Base-by-base conservation (phyloP, 2,888 invertebrate species). In the Ariolimax columbianus region DNA sequence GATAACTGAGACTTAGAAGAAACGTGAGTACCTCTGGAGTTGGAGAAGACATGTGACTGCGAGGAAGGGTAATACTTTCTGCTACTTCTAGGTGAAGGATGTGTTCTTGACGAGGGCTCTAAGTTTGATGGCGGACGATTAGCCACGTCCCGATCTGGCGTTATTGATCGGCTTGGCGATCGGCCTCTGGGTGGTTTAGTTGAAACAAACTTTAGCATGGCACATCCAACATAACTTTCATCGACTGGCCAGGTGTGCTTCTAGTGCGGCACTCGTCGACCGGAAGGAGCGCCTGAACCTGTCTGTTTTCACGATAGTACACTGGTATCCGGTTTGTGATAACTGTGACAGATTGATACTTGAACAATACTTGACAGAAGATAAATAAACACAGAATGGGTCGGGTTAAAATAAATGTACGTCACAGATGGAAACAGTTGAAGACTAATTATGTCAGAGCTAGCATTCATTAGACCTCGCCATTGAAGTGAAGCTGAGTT, bases 171-270 rank as follows among this genome's bases (percentile, higher is more conserved):
- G 81, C 85, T 85, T n/a, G 63, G 55, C 11, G 86, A 87, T 30
- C 83, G 82, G 47, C 87, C 88, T 80, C 87, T 88, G 38, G 91
- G 91, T 83, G 91, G 90, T 86, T 90, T 90, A 68, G 90, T 90
- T 11, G 89, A 88, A 51, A 91, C 91, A 89, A 91, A 91, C 87
- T 91, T 91, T 87, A 91, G 86, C 91, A 91, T 91, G 88, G 84
- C 86, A 83, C 66, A 63, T 1, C n/a, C 11, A n/a, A 63, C 59
- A 63, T 63, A 63, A 63, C 59, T 63, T 26, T 63, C 59, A 63
- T 3, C 23, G 23, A 55, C 55, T 55, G 17, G 55, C 19, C 23
- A 55, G 3, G 3, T 55, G 55, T 55, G 19, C 3, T 11, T 23
- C 19, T 23, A 19, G 2, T 55, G 19, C 55, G 3, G 55, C 3